These are phyloP conservation scores for Sebastes hubbsi DNA, from an alignment of 2,797 vertebrate species.

Conservation along the genomic window DNA sequence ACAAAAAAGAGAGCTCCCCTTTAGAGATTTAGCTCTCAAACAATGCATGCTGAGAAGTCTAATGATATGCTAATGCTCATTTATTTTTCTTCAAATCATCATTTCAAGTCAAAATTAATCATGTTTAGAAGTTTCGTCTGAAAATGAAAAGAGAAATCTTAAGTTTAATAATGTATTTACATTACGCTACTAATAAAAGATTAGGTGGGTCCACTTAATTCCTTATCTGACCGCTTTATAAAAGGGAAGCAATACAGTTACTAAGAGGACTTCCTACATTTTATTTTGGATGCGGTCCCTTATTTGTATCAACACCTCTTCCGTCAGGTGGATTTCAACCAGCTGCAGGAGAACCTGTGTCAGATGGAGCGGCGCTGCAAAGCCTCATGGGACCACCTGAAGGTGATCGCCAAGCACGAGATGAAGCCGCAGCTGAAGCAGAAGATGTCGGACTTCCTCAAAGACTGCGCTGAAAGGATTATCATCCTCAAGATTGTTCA, in stretches of 20 bases:
- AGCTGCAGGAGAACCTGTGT: conserved; percentile 92
- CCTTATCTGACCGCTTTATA: neutral
- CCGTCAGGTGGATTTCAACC: conserved; percentile 93
- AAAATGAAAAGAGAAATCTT: neutral
- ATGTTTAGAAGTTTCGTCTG: neutral
- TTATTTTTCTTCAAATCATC: neutral
- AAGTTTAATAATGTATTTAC: neutral
- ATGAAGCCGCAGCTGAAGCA: conserved; percentile 93
- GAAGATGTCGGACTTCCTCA: conserved; percentile 95
- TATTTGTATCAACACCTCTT: neutral
- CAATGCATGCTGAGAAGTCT: no score
- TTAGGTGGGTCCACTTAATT: neutral
- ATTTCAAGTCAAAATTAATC: neutral
- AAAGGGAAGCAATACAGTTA: neutral
- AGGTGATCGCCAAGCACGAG: conserved; percentile 95
- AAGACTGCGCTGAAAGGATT: conserved; percentile 93
- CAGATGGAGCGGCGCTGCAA: conserved; percentile 95
- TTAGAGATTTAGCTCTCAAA: no score
- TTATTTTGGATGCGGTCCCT: neutral
- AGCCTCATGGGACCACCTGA: conserved; percentile 96
- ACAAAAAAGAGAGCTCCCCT: no score
- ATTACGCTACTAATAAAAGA: neutral
- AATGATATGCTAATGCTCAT: no score
- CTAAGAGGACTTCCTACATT: neutral
- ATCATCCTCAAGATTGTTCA: conserved; percentile 96